Evolutionary conservation across 2,797 vertebrate genomes (phyloP).

Genomic region (Dipus sagitta): DNA sequence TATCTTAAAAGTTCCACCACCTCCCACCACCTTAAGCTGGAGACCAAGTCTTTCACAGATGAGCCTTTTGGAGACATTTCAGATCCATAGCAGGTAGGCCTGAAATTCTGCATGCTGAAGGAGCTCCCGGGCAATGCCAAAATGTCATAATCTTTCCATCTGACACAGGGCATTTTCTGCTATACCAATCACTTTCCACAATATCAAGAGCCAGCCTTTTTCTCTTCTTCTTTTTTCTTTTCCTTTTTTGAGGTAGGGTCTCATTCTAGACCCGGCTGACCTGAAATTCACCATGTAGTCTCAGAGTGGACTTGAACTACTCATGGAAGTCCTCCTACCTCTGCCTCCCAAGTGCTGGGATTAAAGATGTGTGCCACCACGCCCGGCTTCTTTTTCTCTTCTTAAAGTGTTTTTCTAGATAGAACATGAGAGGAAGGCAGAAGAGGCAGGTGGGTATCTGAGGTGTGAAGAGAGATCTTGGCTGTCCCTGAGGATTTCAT

Average conservation of each 20-base stretch:
- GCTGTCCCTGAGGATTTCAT: not conserved
- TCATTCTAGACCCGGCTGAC: too few species aligned
- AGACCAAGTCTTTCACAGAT: not conserved
- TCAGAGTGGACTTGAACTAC: too few species aligned
- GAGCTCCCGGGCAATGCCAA: not conserved
- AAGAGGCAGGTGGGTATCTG: not conserved
- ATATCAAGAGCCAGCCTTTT: too few species aligned
- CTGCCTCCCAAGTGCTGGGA: too few species aligned
- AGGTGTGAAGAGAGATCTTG: not conserved
- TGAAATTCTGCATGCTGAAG: not conserved
- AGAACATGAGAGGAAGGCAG: not conserved
- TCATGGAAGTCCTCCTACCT: too few species aligned
- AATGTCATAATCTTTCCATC: not conserved
- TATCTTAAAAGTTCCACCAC: not conserved
- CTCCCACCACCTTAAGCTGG: too few species aligned
- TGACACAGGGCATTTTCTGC: accelerated
- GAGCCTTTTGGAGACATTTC: not conserved
- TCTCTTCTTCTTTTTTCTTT: not conserved
- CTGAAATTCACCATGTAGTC: too few species aligned
- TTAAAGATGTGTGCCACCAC: not conserved
- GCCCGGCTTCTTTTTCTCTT: not conserved
- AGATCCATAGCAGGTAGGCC: not conserved
- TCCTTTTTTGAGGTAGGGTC: too few species aligned
- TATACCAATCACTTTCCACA: not conserved
- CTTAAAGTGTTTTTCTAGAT: not conserved